Percentiles rank a stretch among this genome's conserved stretches.
phyloP scores from a whole-genome alignment of 2,888 invertebrate species.

The Oeneis ivallda region DNA sequence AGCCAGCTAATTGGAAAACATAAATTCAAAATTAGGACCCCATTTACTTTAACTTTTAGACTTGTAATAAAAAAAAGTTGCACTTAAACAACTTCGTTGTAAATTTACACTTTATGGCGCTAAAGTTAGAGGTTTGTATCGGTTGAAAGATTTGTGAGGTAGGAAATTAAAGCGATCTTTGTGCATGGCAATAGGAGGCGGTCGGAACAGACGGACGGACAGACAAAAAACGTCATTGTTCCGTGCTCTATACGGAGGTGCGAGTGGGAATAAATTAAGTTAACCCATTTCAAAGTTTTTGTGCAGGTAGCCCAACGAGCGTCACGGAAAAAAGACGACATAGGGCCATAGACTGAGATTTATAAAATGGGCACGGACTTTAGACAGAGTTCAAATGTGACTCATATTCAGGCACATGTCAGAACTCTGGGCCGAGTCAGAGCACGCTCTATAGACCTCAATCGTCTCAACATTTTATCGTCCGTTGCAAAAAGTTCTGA shows the following conservation, averaged over 20 bases:
- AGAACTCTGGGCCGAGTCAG: no score
- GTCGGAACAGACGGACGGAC: conserved; percentile 46
- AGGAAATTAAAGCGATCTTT: conserved; percentile 25
- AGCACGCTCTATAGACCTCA: no score
- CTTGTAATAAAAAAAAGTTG: conserved; percentile 27
- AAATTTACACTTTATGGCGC: conserved; percentile 11
- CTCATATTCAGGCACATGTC: no score
- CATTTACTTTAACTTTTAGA: conserved; percentile 32
- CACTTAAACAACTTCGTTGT: not conserved
- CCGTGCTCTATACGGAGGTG: conserved; percentile 59
- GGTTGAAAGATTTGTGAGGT: conserved; percentile 3
- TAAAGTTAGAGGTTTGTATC: not conserved
- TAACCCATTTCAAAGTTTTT: conserved; percentile 59
- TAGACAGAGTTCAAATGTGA: no score
- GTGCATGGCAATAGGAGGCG: conserved; percentile 36
- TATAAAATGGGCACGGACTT: no score
- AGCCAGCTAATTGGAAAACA: conserved; percentile 34
- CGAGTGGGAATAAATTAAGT: conserved; percentile 67
- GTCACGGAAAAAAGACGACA: not conserved
- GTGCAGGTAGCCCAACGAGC: conserved; percentile 43
- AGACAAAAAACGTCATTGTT: conserved; percentile 51
- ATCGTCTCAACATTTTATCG: no score
- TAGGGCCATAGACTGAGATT: not conserved
- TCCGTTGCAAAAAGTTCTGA: no score
- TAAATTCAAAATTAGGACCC: conserved; percentile 34